phyloP scores from a whole-genome alignment of 2,797 vertebrate genomes.

The Bothrops alternatus region DNA sequence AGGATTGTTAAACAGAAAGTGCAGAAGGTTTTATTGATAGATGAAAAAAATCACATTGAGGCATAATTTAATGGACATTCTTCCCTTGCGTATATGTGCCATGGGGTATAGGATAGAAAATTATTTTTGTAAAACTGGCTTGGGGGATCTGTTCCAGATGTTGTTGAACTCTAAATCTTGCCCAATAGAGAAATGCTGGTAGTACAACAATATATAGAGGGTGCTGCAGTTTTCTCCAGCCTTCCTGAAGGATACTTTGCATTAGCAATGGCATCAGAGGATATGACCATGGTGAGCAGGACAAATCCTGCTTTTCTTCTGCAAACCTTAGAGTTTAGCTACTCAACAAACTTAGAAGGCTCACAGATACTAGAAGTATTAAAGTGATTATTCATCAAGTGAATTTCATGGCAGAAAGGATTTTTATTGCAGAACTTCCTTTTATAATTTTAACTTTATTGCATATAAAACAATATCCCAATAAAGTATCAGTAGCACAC shows the following conservation, averaged over 20 bases:
- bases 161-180: background rate
- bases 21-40: constrained; percentile 31
- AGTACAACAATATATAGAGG: background rate
- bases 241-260: background rate
- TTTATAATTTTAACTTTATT: background rate
- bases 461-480: background rate
- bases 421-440: too few species aligned
- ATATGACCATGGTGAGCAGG: background rate
- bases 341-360: background rate
- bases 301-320: background rate
- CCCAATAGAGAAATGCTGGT: background rate
- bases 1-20: constrained; percentile 32
- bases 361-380: background rate
- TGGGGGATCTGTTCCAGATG: background rate
- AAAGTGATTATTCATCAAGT: background rate
- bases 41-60: constrained; percentile 42
- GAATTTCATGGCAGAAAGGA: background rate
- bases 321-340: background rate
- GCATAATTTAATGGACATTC: background rate
- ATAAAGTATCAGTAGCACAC: background rate
- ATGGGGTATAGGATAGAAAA: too few species aligned
- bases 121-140: background rate
- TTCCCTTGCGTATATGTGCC: background rate
- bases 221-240: background rate
- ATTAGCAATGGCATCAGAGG: background rate